Base-by-base conservation (phyloP, 2,797 vertebrate species). In the Muraenolepis orangiensis region DNA sequence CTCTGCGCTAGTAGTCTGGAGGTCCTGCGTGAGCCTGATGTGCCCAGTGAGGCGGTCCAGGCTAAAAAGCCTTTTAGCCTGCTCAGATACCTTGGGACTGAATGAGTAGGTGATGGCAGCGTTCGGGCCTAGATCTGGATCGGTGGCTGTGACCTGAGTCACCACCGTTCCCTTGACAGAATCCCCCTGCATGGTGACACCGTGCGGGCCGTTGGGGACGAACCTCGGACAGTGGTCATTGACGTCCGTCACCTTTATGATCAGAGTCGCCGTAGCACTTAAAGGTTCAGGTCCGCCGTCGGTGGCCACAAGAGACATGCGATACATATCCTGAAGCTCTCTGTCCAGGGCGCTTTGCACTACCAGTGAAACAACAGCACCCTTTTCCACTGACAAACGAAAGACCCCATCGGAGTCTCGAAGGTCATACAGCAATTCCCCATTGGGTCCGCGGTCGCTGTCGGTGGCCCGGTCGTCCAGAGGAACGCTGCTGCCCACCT, bases 211-310 rank as follows among this genome's bases (percentile, higher is more conserved):
- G 66, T 89, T 83, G 0, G 83, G 29, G 69, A 77, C 81, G 71
- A 94, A 95, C 73, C 80, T 82, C 3, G 94, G 94, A 84, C 94
- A 95, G 82, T 95, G 93, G 84, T 95, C 95, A 70, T 95, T 91
- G 72, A 94, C 85, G 73, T 95, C 94, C 32, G 81, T 89, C 84
- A 95, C 90, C 18, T 87, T 88, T 71, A 95, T 87, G 68, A 86
- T 82, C 76, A 95, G 79, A 76, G 84, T 83, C 64, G 83, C 89
- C 5, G 84, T 89, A 30, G 89, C 88, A 78, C 87, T 94, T 68
- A 91, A 86, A 77, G 90, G 85, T 18, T 81, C 79, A 20, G 75
- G 29, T 28, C 93, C 91, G 2, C 84, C 23, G 74, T 95, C 94
- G 0, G 82, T 82, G 30, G 91, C 93, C 74, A 93, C 86, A 67